Conservation (phyloP, 2,888 invertebrate species). For the Chrysomela aeneicollis region DNA sequence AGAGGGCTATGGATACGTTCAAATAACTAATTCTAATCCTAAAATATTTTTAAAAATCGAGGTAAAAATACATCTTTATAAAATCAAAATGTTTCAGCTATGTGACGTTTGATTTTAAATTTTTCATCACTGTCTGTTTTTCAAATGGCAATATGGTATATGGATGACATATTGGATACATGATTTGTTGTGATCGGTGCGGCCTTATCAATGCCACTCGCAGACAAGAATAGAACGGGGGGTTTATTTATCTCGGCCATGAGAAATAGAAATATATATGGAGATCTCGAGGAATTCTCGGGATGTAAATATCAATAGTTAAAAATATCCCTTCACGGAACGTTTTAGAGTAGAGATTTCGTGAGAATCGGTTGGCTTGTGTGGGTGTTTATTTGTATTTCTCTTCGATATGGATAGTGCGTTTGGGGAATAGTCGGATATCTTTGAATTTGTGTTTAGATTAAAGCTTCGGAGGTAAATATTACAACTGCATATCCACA, state of each 20-base stretch:
- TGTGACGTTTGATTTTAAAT: too few species aligned
- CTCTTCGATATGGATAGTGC: not conserved
- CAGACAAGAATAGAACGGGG: slow-evolving; percentile 21
- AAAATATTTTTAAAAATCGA: too few species aligned
- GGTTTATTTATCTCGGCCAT: slow-evolving; percentile 17
- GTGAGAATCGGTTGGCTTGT: not conserved
- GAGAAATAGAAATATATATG: slow-evolving; percentile 2
- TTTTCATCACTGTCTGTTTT: too few species aligned
- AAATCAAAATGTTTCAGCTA: too few species aligned
- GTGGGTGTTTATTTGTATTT: not conserved
- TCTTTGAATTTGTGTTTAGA: not conserved
- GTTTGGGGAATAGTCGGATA: not conserved
- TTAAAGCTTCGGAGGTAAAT: not conserved
- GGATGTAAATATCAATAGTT: slow-evolving; percentile 10
- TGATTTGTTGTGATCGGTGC: slow-evolving; percentile 22
- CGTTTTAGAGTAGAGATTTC: not conserved
- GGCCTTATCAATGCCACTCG: slow-evolving; percentile 22
- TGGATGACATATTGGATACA: not conserved
- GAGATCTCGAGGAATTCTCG: slow-evolving; percentile 1
- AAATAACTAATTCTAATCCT: too few species aligned
- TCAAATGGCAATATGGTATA: too few species aligned
- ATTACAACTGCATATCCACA: not conserved
- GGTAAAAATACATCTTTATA: too few species aligned
- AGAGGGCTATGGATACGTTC: too few species aligned
- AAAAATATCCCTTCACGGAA: slow-evolving; percentile 5